Base-by-base conservation (phyloP, 2,888 invertebrate species). In the Taenaris catops region DNA sequence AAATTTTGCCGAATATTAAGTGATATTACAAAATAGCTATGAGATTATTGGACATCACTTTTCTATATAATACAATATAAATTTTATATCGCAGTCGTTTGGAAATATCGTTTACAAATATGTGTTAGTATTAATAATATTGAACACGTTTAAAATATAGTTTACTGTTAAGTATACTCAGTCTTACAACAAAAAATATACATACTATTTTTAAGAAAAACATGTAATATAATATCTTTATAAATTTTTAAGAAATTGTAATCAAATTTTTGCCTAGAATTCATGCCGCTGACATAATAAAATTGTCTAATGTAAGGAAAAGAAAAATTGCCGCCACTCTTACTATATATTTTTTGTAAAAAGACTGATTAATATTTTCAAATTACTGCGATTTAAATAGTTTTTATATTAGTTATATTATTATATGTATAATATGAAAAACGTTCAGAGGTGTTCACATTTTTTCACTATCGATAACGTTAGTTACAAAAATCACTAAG, bases 1-100 rank as follows among this genome's bases (percentile, higher is more conserved):
- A 55, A n/a, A 49, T 55, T 55, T 60, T 60, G 63, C 58, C 61
- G 63, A 59, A 59, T 48, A 48, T 54, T 49, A 47, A 52, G 40
- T 54, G 51, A 54, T 44, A 53, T 54, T 50, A 57, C 49, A 55
- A 57, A 45, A 46, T 48, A 55, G 35, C 45, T 47, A 49, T 41
- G 46, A 41, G 35, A 46, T 39, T 50, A 52, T 35, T 54, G 49
- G 53, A 55, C 48, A 49, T 46, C 34, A 43, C 29, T 47, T 44
- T 28, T 38, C 34, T 7, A 26, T 37, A 45, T 20, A 9, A 38
- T 37, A 37, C 35, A 17, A 16, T 36, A 42, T 25, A 25, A 8
- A 4, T 42, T 33, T 36, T 40, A 36, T 17, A 43, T 38, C 41
- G 40, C 49, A 49, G 35, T 41, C 17, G 46, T 41, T 42, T 25